Evolutionary conservation across 2,888 invertebrate genomes (phyloP), one percentile per base, ranked within the genome.

Genomic region (Pandemis cinnamomeana): DNA sequence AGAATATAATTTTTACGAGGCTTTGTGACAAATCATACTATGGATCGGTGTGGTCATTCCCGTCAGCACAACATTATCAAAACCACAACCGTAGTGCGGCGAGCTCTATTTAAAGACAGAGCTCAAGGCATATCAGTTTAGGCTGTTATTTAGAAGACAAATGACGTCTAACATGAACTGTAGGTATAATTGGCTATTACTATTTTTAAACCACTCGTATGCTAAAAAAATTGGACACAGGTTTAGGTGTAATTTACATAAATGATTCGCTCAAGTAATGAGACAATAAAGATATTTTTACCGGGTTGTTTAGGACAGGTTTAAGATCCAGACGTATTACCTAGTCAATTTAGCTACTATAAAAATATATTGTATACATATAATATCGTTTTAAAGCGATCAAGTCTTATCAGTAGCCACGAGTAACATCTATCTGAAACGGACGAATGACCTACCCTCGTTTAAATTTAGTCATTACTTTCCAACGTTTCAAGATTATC

Each of bases 401-500:
- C 73, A 73, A 73, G 73, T 73, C 73, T 73, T 73, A 60, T 69
- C 64, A 73, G 66, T 73, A 69, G 69, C 70, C 70, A 70, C 70
- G 58, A 68, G 68, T 61, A n/a, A 55, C 44, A 10, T n/a, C 15
- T 15, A 53, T 10, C 27, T 46, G 41, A 36, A 42, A 41, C n/a
- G n/a, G 48, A 51, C 41, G 13, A 48, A 15, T n/a, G 67, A 55
- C 10, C 42, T 15, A 15, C 66, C 7, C 0, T 10, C 27, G 0
- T 36, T 51, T 48, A 6, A 62, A 60, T 5, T 64, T 5, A 46
- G 44, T 15, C 63, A 44, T 64, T 64, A 46, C 46, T 46, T 46
- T 64, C 63, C 63, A 8, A 10, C 15, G 20, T 7, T 11, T 20
- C 44, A 46, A 6, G 11, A 44, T 15, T 8, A 11, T 36, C 60